Percentiles rank a stretch among this genome's conserved stretches.
Evolutionary conservation across 1,140 invertebrate species (phyloP).

Genomic region (Eulimnadia texana): DNA sequence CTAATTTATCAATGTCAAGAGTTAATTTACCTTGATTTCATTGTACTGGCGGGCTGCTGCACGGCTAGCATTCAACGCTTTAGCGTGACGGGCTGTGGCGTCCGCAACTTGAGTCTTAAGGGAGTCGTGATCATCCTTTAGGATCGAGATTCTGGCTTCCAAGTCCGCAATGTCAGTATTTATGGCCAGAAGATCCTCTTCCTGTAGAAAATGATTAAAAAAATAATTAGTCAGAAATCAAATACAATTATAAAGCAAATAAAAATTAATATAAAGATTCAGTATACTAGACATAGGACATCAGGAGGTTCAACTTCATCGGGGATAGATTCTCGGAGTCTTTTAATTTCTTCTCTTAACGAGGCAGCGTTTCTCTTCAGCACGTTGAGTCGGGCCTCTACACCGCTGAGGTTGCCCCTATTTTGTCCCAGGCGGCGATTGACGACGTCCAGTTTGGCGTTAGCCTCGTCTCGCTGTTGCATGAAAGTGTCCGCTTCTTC

Average conservation of each 20-base stretch:
- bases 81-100: not conserved
- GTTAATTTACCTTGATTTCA: not conserved
- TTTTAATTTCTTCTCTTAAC: not conserved
- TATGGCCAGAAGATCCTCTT: not conserved
- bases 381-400: not conserved
- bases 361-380: not conserved
- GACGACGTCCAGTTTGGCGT: not conserved
- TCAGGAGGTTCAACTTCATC: not conserved
- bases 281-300: not conserved
- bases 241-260: not conserved
- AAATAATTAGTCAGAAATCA: not conserved
- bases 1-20: not conserved
- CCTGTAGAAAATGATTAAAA: not conserved
- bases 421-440: not conserved
- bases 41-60: not conserved
- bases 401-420: not conserved
- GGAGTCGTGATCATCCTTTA: not conserved
- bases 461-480: not conserved
- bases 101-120: not conserved
- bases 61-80: not conserved
- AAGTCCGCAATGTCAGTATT: too few species aligned
- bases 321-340: not conserved
- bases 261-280: not conserved
- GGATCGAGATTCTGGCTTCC: too few species aligned
- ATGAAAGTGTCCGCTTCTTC: not conserved